These are phyloP conservation scores for Orussus abietinus DNA, from an alignment of 1,140 invertebrate species.

Conservation along the genomic window DNA sequence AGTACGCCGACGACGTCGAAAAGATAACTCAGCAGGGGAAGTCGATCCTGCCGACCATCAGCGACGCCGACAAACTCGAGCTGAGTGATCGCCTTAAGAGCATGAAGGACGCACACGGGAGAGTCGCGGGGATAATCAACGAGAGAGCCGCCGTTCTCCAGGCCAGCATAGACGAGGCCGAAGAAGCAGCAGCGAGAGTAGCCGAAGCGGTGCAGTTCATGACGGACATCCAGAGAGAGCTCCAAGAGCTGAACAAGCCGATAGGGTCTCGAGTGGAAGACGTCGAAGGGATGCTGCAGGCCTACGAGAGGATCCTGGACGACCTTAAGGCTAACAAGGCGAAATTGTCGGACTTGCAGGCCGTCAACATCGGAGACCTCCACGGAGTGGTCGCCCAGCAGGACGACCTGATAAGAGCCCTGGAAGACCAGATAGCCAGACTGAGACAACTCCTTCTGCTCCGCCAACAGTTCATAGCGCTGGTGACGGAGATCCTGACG, in stretches of 20 bases:
- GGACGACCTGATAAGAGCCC: constrained; percentile 74
- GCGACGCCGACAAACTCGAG: constrained; percentile 77
- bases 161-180: constrained; percentile 73
- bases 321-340: constrained; percentile 77
- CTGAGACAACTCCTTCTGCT: constrained; percentile 72
- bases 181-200: constrained; percentile 71
- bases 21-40: constrained; percentile 75
- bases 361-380: constrained; percentile 69
- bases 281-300: constrained; percentile 70
- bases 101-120: constrained; percentile 71
- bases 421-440: constrained; percentile 80
- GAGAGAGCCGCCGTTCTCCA: constrained; percentile 70
- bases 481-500: constrained; percentile 81
- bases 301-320: constrained; percentile 75
- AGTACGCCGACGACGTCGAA: constrained; percentile 66
- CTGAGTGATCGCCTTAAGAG: constrained; percentile 74
- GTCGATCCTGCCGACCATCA: constrained; percentile 74
- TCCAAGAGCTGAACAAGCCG: constrained; percentile 78
- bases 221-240: constrained; percentile 73
- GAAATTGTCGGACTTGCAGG: constrained; percentile 74
- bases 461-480: constrained; percentile 80
- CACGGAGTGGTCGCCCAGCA: constrained; percentile 75
- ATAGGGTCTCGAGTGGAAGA: constrained; percentile 82
- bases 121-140: constrained; percentile 69
- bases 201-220: constrained; percentile 77